Percentiles rank a stretch among this genome's conserved stretches.
Conservation (phyloP, 2,113 vertebrate genomes). For the Chlorodrepanis virens region DNA sequence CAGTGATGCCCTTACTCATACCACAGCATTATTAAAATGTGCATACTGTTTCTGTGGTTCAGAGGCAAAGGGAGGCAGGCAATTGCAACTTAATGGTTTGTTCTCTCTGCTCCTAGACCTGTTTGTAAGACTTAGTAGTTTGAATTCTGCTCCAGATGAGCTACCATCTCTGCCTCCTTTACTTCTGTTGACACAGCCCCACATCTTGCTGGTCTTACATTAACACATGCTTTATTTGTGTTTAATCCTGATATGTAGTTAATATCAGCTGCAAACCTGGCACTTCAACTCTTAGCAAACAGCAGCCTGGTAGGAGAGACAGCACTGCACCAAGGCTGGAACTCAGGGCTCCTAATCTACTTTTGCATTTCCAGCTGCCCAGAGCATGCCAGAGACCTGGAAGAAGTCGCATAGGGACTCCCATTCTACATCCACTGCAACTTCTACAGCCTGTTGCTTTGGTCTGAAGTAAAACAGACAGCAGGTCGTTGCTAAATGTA, state of each 20-base stretch:
- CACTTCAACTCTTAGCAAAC: background rate
- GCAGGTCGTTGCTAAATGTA: background rate
- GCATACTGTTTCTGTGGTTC: background rate
- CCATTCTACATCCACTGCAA: background rate
- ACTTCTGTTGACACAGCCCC: background rate
- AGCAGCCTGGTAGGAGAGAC: background rate
- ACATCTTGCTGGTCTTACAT: background rate
- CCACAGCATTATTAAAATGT: constrained; percentile 10
- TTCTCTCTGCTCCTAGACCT: background rate
- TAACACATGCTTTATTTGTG: background rate
- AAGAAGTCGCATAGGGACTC: background rate
- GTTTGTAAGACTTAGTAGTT: background rate
- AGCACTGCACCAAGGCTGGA: accelerated
- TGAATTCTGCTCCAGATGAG: background rate
- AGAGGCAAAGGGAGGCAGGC: background rate
- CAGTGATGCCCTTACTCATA: constrained; percentile 45
- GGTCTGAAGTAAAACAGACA: background rate
- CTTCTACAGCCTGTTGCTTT: background rate
- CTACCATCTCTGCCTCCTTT: background rate
- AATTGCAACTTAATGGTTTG: background rate
- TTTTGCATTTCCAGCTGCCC: background rate
- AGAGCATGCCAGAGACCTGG: background rate
- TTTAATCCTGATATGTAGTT: background rate
- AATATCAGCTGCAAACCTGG: background rate
- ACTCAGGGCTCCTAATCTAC: accelerated